Percentiles rank a stretch among this genome's conserved stretches.
These are phyloP conservation scores for Melanocharis versteri DNA, from an alignment of 2,113 vertebrate species.

Conservation along the genomic window DNA sequence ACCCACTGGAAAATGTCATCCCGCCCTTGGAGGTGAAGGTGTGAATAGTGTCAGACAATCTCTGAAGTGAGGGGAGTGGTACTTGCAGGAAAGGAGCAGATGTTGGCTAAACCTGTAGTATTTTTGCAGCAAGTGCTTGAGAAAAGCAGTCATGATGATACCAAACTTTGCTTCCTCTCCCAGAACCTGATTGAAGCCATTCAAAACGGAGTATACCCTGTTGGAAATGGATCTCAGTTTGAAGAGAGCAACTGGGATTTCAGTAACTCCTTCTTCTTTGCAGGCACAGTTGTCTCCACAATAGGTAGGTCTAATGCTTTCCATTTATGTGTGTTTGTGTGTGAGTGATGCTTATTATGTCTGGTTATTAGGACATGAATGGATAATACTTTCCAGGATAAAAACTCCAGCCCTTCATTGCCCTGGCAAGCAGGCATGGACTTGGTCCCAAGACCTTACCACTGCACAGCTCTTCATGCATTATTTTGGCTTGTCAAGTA, in stretches of 20 bases:
- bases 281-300: conserved; percentile 67
- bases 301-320: conserved; percentile 60
- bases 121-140: neutral
- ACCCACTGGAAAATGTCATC: neutral
- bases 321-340: neutral
- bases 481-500: neutral
- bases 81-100: neutral
- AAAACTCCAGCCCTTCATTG: neutral
- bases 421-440: neutral
- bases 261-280: conserved; percentile 72
- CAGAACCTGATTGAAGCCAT: conserved; percentile 64
- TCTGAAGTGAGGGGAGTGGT: neutral
- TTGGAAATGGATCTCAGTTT: conserved; percentile 20
- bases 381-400: neutral
- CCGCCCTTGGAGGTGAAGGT: neutral
- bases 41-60: neutral
- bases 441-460: neutral
- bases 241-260: conserved; percentile 70
- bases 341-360: neutral
- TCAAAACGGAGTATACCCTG: conserved; percentile 61
- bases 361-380: neutral
- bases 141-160: neutral
- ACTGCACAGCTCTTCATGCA: neutral
- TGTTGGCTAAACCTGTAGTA: neutral
- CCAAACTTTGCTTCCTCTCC: neutral